Base-by-base conservation (phyloP, 1,140 invertebrate species). In the Alviniconcha marisindica region DNA sequence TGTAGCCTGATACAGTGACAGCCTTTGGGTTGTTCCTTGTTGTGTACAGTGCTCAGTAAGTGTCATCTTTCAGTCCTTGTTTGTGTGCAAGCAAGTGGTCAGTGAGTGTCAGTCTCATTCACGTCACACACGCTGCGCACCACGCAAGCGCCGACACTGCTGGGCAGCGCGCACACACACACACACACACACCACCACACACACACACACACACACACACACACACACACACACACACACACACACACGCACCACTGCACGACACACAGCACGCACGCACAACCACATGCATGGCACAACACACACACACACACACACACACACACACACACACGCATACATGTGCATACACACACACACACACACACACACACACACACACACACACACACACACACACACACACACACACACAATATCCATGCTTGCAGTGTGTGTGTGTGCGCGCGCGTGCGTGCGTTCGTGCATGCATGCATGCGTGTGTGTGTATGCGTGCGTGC, bases 401-500 rank as follows among this genome's bases (percentile, higher is more conserved):
- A 71, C 31, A 33, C 66, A 33, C 66, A 71, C 71, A 74, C 71
- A 0, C 2, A 33, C 60, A 66, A n/a, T 3, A 56, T n/a, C n/a
- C n/a, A n/a, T n/a, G n/a, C n/a, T n/a, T n/a, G 15, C 5, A 28
- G 28, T 31, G 28, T 66, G 36, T 73, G 71, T 42, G 31, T 21
- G 71, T 40, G 24, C 1, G 38, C 18, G 71, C 2, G 38, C 38
- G 40, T 44, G 40, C 21, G 71, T 73, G 71, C 18, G 71, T 73
- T 36, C n/a, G 71, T 74, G 71, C 21, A 38, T 42, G 36, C 12
- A 18, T 42, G 71, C 21, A 38, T 74, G 38, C 42, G 71, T 74
- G 71, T 73, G 36, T 73, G 36, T 73, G 71, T 73, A 38, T 73
- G 36, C 21, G 71, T 73, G 71, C 10, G 60, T 63, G 60, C 24